Percentiles rank a stretch among this genome's conserved stretches.
Conservation (phyloP, 2,113 vertebrate species). For the Tragelaphus imberbis region DNA sequence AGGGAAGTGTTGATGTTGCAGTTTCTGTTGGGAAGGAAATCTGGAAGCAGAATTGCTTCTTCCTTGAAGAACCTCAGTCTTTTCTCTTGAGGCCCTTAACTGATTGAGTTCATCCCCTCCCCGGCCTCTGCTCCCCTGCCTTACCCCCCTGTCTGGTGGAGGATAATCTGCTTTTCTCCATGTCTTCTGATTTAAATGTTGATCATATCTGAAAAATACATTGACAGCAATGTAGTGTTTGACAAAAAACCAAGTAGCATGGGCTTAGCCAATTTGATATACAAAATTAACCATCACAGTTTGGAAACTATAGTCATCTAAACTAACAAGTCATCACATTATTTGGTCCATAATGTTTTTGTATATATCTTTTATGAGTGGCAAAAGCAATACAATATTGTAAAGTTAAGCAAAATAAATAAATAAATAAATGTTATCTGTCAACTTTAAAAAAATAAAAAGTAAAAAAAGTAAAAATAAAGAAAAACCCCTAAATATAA, state of each 20-base stretch:
- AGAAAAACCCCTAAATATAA: neutral
- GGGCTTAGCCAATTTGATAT: neutral
- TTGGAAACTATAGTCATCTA: neutral
- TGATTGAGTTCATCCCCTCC: neutral
- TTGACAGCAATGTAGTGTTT: neutral
- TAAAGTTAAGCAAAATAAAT: too few relatives aligned
- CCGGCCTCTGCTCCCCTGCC: neutral
- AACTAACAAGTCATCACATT: neutral
- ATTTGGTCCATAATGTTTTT: neutral
- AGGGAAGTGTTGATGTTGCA: neutral
- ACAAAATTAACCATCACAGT: neutral
- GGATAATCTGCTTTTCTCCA: neutral
- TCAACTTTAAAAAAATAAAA: too few relatives aligned
- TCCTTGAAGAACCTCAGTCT: neutral
- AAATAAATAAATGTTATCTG: too few relatives aligned
- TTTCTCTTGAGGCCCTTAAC: neutral
- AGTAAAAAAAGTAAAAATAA: neutral
- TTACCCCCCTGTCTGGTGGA: fast-evolving
- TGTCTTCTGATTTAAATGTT: neutral
- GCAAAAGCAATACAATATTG: too few relatives aligned
- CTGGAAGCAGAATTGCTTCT: neutral
- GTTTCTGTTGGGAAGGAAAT: neutral
- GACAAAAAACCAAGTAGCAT: neutral
- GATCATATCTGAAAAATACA: neutral
- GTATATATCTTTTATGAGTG: neutral